Evolutionary conservation across 2,888 invertebrate genomes (phyloP), one percentile per base, ranked within the genome.

Genomic region (Scrobipalpa costella): DNA sequence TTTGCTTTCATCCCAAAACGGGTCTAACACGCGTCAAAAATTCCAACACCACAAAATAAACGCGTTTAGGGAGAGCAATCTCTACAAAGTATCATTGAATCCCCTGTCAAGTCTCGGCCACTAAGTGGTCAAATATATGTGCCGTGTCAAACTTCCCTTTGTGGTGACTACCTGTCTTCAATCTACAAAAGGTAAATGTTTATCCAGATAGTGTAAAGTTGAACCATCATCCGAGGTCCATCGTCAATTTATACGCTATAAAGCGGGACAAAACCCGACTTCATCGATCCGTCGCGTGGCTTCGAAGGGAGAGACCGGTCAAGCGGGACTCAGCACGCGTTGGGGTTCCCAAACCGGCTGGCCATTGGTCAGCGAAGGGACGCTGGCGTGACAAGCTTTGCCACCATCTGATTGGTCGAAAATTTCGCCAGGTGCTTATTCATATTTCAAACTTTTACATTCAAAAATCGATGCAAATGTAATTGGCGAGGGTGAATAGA

Each of bases 171-270:
- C 86, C 87, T 89, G 85, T 84, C 78, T 78, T 76, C 68, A 72
- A 79, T 79, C 73, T 69, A 83, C 79, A 85, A 86, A 82, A 83
- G 82, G 76, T 73, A 74, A 78, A 76, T 83, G 77, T 85, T 86
- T 88, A 85, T 82, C 78, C 77, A 77, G 76, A 75, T 75, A 77
- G 74, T 70, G 73, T 73, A 27, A 77, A 69, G 68, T 67, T 66
- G 67, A 67, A 72, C 76, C 82, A 88, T 84, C 91, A 91, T 91
- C 91, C 88, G 77, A 77, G 90, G 86, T 86, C 89, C 90, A 89
- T 80, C 66, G 72, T 75, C 79, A 76, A 78, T 86, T 85, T 85
- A 87, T 81, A 80, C 77, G 77, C 73, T 77, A 79, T 80, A 73
- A 78, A 77, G 75, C 74, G 70, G 73, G 70, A 71, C 71, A 70